Evolutionary conservation across 2,113 vertebrate species (phyloP).

Genomic region (Prunella himalayana): DNA sequence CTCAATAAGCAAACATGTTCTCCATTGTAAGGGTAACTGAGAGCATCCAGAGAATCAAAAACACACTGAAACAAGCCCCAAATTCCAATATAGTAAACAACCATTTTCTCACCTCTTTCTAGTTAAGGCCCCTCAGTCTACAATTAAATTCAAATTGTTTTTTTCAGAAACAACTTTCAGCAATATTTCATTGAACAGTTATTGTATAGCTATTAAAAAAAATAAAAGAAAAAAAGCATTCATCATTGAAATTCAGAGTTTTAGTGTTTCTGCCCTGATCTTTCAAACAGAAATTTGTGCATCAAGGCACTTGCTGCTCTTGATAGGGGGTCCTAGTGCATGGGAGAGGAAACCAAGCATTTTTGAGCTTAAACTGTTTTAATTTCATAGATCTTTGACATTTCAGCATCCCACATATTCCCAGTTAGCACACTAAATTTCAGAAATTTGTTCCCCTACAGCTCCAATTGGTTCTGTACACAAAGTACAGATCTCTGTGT

Average conservation of each 20-base stretch:
- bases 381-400: not conserved
- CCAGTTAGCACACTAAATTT: not conserved
- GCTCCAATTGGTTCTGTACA: not conserved
- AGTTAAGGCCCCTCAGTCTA: not conserved
- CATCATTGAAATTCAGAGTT: not conserved
- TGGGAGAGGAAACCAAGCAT: not conserved
- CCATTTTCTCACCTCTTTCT: not conserved
- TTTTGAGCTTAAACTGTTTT: not conserved
- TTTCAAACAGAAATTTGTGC: not conserved
- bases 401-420: not conserved
- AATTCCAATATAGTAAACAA: not conserved
- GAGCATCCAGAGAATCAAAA: not conserved
- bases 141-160: not conserved
- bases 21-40: not conserved
- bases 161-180: not conserved
- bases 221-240: not conserved
- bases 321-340: not conserved
- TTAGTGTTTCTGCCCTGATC: not conserved
- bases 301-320: not conserved
- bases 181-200: not conserved
- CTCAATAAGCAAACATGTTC: not conserved
- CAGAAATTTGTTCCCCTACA: not conserved
- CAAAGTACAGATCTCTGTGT: not conserved
- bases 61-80: not conserved
- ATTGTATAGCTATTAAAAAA: not conserved